Evolutionary conservation across 2,797 vertebrate genomes (phyloP).

Genomic region (Micromesistius poutassou): DNA sequence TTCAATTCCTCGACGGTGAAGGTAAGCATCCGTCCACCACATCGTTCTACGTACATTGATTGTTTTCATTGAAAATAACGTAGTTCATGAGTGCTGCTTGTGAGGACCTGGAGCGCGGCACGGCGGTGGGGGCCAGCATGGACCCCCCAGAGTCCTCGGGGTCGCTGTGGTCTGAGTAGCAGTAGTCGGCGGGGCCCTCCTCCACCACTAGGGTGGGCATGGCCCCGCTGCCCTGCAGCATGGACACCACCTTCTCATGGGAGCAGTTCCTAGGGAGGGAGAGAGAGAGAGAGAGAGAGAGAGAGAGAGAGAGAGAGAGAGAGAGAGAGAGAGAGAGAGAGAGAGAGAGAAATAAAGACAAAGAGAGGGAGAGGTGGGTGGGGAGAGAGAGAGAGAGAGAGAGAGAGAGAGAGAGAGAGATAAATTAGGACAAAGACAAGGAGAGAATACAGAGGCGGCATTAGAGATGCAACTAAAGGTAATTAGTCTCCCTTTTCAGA

Average conservation of each 20-base stretch:
- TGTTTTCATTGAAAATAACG: too few species aligned
- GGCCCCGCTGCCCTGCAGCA: slow-evolving; percentile 97
- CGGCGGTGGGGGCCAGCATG: slow-evolving; percentile 60
- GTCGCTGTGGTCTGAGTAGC: slow-evolving; percentile 81
- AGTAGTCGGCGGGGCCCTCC: slow-evolving; percentile 82
- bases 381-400: not conserved
- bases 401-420: not conserved
- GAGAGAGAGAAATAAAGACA: not conserved
- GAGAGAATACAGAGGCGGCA: not conserved
- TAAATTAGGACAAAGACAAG: too few species aligned
- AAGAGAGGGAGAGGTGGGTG: too few species aligned
- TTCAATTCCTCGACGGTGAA: too few species aligned
- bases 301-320: not conserved
- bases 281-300: not conserved
- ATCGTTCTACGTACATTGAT: too few species aligned
- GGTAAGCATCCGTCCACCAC: too few species aligned
- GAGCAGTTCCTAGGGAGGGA: slow-evolving; percentile 84
- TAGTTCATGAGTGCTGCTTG: too few species aligned
- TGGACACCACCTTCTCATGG: slow-evolving; percentile 98
- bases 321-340: not conserved
- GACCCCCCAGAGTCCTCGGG: slow-evolving; percentile 72
- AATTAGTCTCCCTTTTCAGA: not conserved
- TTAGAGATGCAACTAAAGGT: not conserved
- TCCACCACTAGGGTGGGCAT: slow-evolving; percentile 95
- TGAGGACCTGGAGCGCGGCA: slow-evolving; percentile 62